These are phyloP conservation scores for Globicephala melas DNA, from an alignment of 2,113 vertebrate species.

Conservation along the genomic window DNA sequence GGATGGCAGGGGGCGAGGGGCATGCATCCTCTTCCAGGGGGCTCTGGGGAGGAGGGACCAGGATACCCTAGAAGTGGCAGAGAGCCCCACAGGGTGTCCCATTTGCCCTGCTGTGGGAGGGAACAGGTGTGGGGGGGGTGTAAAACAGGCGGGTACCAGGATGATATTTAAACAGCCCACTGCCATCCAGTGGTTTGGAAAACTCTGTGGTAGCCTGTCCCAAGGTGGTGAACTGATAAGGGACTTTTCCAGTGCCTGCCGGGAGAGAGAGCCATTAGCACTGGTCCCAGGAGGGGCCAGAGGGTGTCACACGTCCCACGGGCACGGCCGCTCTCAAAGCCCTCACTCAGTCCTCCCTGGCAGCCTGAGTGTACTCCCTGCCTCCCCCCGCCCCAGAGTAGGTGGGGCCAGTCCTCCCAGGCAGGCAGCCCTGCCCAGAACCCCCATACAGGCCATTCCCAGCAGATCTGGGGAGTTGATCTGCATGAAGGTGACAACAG, in stretches of 20 bases:
- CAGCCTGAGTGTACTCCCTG: not conserved
- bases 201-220: slow-evolving; percentile 85
- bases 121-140: not conserved
- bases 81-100: not conserved
- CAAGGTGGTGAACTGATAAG: slow-evolving; percentile 85
- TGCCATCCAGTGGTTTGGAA: slow-evolving; percentile 82
- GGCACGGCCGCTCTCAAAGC: fast-evolving
- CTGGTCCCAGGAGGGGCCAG: not conserved
- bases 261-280: slow-evolving; percentile 79
- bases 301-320: not conserved
- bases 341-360: not conserved
- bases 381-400: not conserved
- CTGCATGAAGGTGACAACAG: not conserved
- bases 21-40: slow-evolving; percentile 19
- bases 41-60: slow-evolving; percentile 25
- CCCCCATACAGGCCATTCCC: not conserved
- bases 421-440: not conserved
- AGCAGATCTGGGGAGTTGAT: not conserved
- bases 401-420: not conserved
- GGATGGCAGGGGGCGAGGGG: not conserved
- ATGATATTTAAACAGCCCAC: slow-evolving; percentile 83
- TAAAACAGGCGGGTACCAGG: slow-evolving; percentile 76
- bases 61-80: slow-evolving; percentile 17
- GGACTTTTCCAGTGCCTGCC: slow-evolving; percentile 82
- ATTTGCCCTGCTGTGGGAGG: not conserved